phyloP scores from a whole-genome alignment of 2,113 vertebrate species.

The Microtus richardsoni region DNA sequence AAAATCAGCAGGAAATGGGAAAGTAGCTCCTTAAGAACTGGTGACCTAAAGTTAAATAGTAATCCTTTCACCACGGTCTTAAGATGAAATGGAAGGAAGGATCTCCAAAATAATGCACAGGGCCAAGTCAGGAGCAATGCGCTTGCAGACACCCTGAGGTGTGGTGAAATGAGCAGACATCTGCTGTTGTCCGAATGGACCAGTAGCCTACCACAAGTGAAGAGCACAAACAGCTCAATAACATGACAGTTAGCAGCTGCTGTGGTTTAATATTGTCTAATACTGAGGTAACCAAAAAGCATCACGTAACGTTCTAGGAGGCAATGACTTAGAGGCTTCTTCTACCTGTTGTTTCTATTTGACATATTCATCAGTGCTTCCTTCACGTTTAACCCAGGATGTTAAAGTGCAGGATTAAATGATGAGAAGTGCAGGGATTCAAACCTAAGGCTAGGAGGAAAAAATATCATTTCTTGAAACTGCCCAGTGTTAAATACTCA shows the following conservation, averaged over 20 bases:
- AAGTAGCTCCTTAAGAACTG: neutral
- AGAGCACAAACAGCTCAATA: neutral
- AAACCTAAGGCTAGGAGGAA: neutral
- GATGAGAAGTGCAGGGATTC: neutral
- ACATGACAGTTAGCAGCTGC: fast-evolving
- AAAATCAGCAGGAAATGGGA: neutral
- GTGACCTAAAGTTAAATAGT: neutral
- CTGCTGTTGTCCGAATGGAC: neutral
- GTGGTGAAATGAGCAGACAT: neutral
- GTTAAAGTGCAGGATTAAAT: neutral
- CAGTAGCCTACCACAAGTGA: neutral
- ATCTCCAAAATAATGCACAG: fast-evolving
- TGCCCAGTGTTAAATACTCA: neutral
- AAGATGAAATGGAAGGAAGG: neutral
- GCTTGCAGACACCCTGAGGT: fast-evolving
- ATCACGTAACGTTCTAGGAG: neutral
- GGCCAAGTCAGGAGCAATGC: fast-evolving
- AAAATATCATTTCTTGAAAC: neutral
- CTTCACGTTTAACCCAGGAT: constrained; percentile 32
- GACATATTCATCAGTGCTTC: neutral
- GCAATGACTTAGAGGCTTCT: neutral
- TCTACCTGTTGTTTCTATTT: neutral
- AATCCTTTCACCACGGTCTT: fast-evolving
- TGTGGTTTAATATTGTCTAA: neutral
- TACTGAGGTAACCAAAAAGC: neutral